Evolutionary conservation across 2,888 invertebrate species (phyloP).

Genomic region (Microctonus hyperodae): DNA sequence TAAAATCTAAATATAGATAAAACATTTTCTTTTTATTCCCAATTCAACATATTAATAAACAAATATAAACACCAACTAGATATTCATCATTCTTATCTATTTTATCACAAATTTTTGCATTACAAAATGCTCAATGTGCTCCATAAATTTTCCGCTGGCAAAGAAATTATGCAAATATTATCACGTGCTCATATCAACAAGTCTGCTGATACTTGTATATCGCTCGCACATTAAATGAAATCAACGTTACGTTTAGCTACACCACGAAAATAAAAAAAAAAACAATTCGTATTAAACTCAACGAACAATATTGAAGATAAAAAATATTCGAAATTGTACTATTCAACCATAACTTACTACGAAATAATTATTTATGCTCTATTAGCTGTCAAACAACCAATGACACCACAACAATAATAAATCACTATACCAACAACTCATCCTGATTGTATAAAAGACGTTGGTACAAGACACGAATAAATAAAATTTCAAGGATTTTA

Average conservation of each 20-base stretch:
- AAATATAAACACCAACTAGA: background rate
- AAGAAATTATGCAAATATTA: background rate
- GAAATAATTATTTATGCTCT: too few relatives aligned
- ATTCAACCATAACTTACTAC: too few relatives aligned
- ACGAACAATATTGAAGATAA: too few relatives aligned
- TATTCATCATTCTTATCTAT: conserved; percentile 3
- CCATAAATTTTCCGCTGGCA: background rate
- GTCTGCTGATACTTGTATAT: background rate
- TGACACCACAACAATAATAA: background rate
- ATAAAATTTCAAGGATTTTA: background rate
- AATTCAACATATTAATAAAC: background rate
- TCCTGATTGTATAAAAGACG: background rate
- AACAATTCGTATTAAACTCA: background rate
- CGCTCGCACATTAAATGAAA: background rate
- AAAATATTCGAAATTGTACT: too few relatives aligned
- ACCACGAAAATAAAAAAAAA: background rate
- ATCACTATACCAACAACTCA: background rate
- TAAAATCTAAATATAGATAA: background rate
- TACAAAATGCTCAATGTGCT: background rate
- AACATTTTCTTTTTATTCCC: too few relatives aligned
- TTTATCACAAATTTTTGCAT: background rate
- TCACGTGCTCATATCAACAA: background rate
- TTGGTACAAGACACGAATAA: background rate
- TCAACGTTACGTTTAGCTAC: background rate
- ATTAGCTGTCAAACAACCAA: background rate